Evolutionary conservation across 2,113 vertebrate genomes (phyloP).

Genomic region (Zosterops pallidus): DNA sequence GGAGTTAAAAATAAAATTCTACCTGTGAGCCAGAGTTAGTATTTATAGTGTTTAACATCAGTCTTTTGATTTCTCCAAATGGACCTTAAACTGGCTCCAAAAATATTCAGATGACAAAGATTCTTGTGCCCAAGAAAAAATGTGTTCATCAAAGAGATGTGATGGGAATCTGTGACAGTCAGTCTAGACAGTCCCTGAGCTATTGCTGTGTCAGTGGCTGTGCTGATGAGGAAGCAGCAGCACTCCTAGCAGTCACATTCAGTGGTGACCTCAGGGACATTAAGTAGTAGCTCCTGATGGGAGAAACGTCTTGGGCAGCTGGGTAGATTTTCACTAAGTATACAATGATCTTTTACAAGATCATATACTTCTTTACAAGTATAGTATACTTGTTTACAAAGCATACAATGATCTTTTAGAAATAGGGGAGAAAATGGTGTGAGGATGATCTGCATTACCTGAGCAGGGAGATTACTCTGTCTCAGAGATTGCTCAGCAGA

Average conservation of each 20-base stretch:
- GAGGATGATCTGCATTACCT: background rate
- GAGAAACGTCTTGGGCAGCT: fast-evolving
- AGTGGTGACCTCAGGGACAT: background rate
- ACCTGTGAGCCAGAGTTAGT: background rate
- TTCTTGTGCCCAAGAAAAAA: background rate
- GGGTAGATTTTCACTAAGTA: background rate
- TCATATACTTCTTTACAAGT: no score
- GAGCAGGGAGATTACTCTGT: background rate
- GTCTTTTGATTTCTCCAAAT: background rate
- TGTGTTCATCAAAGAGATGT: background rate
- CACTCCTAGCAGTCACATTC: background rate
- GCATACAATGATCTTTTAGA: background rate
- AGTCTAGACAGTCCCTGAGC: background rate
- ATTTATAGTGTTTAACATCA: background rate
- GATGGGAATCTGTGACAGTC: background rate
- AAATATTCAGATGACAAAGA: background rate
- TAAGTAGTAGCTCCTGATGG: background rate
- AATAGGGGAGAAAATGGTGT: background rate
- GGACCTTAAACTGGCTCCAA: background rate
- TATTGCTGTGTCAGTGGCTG: background rate
- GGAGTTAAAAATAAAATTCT: background rate
- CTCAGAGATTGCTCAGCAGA: background rate
- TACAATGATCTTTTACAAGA: no score
- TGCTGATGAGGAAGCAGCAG: background rate
- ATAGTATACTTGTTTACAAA: background rate